Evolutionary conservation across 2,113 vertebrate species (phyloP).

Genomic region (Malurus elegans): DNA sequence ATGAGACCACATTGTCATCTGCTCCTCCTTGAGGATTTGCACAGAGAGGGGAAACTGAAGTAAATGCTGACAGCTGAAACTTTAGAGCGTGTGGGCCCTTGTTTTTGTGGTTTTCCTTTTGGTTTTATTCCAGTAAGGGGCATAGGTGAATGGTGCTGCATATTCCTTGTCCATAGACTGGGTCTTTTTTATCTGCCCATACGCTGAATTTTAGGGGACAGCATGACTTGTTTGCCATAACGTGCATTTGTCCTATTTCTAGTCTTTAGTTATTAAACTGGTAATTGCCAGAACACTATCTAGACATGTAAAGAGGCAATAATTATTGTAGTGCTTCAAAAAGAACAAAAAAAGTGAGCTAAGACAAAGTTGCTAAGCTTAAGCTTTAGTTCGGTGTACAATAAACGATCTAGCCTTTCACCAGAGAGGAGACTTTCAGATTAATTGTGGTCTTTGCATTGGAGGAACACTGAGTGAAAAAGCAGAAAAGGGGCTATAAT

Average conservation of each 20-base stretch:
- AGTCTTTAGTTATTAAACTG: background rate
- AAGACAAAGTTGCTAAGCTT: background rate
- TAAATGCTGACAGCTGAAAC: background rate
- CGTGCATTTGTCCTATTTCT: background rate
- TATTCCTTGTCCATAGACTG: background rate
- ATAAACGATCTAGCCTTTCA: background rate
- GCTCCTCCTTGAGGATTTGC: background rate
- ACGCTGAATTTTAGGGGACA: background rate
- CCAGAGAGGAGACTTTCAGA: background rate
- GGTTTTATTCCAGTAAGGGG: background rate
- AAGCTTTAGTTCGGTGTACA: background rate
- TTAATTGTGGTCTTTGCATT: background rate
- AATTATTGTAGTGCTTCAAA: background rate
- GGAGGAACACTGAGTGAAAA: background rate
- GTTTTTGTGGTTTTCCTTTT: background rate
- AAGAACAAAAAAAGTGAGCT: background rate
- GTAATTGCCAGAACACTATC: background rate
- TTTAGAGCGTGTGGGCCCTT: background rate
- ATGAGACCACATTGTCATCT: background rate
- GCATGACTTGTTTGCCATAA: background rate
- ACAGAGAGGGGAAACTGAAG: background rate
- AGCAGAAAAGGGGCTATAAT: background rate
- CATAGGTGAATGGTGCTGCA: background rate
- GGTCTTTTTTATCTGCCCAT: background rate
- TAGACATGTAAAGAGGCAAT: background rate